A percentile compares a stretch with the other conserved stretches of the same genome.
Conservation (phyloP, 2,888 invertebrate species). For the Selenia dentaria region DNA sequence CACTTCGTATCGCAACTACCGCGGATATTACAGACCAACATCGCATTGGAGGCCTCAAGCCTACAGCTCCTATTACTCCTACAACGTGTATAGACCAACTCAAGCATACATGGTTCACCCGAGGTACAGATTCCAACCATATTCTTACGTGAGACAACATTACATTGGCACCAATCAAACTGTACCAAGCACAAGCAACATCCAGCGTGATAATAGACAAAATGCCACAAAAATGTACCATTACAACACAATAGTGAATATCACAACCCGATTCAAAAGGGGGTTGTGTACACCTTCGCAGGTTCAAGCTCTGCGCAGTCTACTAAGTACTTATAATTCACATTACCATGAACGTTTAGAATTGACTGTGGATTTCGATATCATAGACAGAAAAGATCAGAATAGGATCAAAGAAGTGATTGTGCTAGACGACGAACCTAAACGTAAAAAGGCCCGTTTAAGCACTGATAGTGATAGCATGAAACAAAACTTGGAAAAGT, state of each 20-base stretch:
- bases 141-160: slow-evolving; percentile 2
- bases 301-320: slow-evolving; percentile 41
- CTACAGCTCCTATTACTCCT: background rate
- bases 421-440: slow-evolving; percentile 54
- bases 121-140: slow-evolving; percentile 4
- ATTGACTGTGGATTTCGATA: slow-evolving; percentile 48
- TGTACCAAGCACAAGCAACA: background rate
- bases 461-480: slow-evolving; percentile 37
- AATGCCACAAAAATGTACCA: slow-evolving; percentile 1
- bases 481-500: slow-evolving; percentile 50
- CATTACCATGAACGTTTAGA: slow-evolving; percentile 54
- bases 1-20: slow-evolving; percentile 1
- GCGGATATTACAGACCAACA: background rate
- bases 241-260: slow-evolving; percentile 5
- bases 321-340: slow-evolving; percentile 59
- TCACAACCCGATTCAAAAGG: slow-evolving; percentile 5
- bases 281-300: background rate
- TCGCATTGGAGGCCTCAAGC: background rate
- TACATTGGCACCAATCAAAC: background rate
- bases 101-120: background rate
- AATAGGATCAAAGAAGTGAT: slow-evolving; percentile 53
- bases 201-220: background rate
- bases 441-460: slow-evolving; percentile 46
- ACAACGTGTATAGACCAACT: background rate
- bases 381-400: slow-evolving; percentile 34